These are phyloP conservation scores for Zaprionus taronus DNA, from an alignment of 1,140 invertebrate genomes.

Conservation along the genomic window DNA sequence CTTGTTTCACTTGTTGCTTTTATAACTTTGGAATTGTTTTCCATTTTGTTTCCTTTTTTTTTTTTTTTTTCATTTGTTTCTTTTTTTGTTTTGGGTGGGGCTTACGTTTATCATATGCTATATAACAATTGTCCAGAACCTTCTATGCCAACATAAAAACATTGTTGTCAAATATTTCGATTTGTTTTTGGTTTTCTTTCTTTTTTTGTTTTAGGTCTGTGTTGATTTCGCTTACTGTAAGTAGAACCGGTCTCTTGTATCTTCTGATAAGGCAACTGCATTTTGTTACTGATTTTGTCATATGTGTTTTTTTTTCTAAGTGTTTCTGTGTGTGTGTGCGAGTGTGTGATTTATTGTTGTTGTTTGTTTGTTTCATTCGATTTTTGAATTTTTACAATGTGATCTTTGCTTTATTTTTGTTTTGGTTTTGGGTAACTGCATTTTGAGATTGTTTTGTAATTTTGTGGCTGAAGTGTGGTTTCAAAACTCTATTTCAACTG, in stretches of 20 bases:
- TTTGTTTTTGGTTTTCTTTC: conserved; percentile 32
- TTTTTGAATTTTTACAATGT: conserved; percentile 44
- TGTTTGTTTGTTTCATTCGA: conserved; percentile 21
- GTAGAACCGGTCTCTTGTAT: conserved; percentile 74
- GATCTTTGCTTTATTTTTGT: neutral
- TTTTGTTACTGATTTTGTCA: conserved; percentile 78
- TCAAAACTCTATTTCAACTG: conserved; percentile 43
- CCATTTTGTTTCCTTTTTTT: conserved; percentile 30
- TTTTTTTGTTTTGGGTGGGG: conserved; percentile 68
- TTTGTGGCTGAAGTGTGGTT: conserved; percentile 29
- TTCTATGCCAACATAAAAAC: conserved; percentile 59
- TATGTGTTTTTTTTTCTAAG: conserved; percentile 49
- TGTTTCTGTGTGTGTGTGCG: conserved; percentile 13
- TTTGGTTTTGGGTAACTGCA: conserved; percentile 35
- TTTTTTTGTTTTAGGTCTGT: conserved; percentile 17
- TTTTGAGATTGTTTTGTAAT: conserved; percentile 49
- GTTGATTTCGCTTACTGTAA: conserved; percentile 63
- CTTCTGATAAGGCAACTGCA: conserved; percentile 78
- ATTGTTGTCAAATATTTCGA: conserved; percentile 65
- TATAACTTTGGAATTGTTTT: conserved; percentile 22
- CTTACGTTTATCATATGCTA: conserved; percentile 74
- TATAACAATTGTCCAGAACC: conserved; percentile 46
- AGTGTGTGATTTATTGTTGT: neutral
- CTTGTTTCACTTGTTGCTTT: conserved; percentile 29
- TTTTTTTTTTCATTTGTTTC: conserved; percentile 22